phyloP scores from a whole-genome alignment of 1,140 invertebrate species.

The Saccostrea echinata region DNA sequence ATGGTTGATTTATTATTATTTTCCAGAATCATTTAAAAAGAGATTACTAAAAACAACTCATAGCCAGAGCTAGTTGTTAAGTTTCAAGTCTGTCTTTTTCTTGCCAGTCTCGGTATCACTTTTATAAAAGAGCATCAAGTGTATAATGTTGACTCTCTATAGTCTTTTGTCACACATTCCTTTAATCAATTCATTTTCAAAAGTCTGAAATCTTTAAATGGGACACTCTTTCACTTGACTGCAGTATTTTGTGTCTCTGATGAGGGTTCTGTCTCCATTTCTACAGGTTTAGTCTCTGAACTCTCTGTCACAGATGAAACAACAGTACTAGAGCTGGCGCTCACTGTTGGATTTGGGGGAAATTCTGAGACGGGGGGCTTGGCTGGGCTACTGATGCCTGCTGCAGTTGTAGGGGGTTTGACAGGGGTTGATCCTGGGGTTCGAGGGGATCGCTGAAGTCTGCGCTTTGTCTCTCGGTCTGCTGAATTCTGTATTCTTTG shows the following conservation, averaged over 20 bases:
- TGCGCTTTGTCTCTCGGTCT: slow-evolving; percentile 61
- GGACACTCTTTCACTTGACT: not conserved
- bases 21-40: too few relatives aligned
- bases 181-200: not conserved
- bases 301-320: not conserved
- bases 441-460: slow-evolving; percentile 55
- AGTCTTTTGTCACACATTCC: not conserved
- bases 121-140: not conserved
- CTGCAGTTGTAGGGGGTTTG: not conserved
- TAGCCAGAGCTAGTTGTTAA: too few relatives aligned
- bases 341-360: not conserved
- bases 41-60: too few relatives aligned
- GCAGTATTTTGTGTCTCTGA: not conserved
- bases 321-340: not conserved
- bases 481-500: slow-evolving; percentile 59
- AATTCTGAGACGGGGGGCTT: not conserved
- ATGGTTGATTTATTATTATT: too few relatives aligned
- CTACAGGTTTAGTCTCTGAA: not conserved
- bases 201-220: not conserved
- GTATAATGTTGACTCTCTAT: not conserved
- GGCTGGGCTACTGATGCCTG: not conserved
- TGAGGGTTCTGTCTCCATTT: slow-evolving; percentile 8
- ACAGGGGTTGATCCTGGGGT: slow-evolving; percentile 36
- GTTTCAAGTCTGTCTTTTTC: too few relatives aligned
- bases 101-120: too few relatives aligned